A percentile compares a stretch with the other conserved stretches of the same genome.
Conservation (phyloP, 2,888 invertebrate genomes). For the Leucophora obtusa region DNA sequence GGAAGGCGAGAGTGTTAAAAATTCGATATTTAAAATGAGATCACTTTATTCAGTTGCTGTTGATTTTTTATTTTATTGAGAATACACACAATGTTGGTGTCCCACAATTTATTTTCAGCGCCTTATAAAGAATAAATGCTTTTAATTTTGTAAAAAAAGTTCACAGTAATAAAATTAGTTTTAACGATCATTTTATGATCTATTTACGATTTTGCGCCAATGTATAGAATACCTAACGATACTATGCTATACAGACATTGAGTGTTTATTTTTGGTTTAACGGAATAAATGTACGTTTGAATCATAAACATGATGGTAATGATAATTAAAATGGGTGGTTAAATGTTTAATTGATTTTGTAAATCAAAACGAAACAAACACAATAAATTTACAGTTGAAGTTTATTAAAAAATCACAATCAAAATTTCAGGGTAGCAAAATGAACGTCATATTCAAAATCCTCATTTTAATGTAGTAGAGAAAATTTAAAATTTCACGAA, state of each 20-base stretch:
- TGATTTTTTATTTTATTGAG: background rate
- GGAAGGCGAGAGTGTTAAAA: background rate
- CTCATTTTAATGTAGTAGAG: background rate
- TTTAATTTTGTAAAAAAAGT: conserved; percentile 7
- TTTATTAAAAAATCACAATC: conserved; percentile 16
- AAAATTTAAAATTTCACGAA: background rate
- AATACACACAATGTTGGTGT: background rate
- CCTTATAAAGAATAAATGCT: background rate
- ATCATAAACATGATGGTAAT: conserved; percentile 39
- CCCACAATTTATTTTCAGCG: background rate
- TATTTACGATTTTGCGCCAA: conserved; percentile 76
- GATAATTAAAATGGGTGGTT: conserved; percentile 47
- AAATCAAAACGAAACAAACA: conserved; percentile 4
- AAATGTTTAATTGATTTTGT: conserved; percentile 54
- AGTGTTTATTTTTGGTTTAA: background rate
- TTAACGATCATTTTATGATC: conserved; percentile 77
- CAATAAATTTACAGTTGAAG: conserved; percentile 33
- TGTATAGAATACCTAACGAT: conserved; percentile 69
- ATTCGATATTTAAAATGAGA: conserved; percentile 5
- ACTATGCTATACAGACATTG: background rate
- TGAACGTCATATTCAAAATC: background rate
- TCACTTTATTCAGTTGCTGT: background rate
- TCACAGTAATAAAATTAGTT: conserved; percentile 71
- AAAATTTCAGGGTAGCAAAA: background rate
- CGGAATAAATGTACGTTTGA: conserved; percentile 20